Evolutionary conservation across 2,113 vertebrate species (phyloP).

Genomic region (Tragelaphus imberbis): DNA sequence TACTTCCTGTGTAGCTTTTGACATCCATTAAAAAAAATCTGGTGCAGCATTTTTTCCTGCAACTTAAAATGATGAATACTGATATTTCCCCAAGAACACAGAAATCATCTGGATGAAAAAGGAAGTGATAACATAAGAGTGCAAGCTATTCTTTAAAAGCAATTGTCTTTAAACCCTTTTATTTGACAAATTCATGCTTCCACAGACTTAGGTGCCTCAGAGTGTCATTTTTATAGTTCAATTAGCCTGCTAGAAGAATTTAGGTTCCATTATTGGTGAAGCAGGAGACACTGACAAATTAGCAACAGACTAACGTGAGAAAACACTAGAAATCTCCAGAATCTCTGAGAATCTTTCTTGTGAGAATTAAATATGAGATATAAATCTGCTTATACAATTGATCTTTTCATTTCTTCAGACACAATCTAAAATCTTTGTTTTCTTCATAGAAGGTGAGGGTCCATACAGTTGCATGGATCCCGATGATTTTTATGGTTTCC

Average conservation of each 20-base stretch:
- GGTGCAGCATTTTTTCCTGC: slow-evolving; percentile 32
- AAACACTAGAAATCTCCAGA: slow-evolving; percentile 35
- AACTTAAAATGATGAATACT: slow-evolving; percentile 46
- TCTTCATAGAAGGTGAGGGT: neutral
- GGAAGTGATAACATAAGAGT: slow-evolving; percentile 52
- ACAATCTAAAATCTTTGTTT: neutral
- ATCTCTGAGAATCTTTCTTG: neutral
- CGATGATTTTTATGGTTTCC: neutral
- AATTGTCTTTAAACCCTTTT: slow-evolving; percentile 63
- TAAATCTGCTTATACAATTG: neutral
- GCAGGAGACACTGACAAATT: slow-evolving; percentile 50
- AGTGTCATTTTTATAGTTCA: slow-evolving; percentile 56
- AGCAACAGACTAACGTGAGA: neutral
- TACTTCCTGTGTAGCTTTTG: slow-evolving; percentile 34
- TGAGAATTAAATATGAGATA: neutral
- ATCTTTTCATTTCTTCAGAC: neutral
- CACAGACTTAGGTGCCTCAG: slow-evolving; percentile 12
- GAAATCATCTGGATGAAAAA: slow-evolving; percentile 67
- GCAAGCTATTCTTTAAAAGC: slow-evolving; percentile 60
- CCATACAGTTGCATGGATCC: neutral
- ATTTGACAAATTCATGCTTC: slow-evolving; percentile 54
- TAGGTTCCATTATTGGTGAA: slow-evolving; percentile 10
- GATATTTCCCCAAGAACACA: slow-evolving; percentile 55
- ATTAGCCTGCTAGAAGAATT: neutral
- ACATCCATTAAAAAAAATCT: slow-evolving; percentile 54